phyloP scores from a whole-genome alignment of 1,140 invertebrate genomes.

The Teleogryllus occipitalis region DNA sequence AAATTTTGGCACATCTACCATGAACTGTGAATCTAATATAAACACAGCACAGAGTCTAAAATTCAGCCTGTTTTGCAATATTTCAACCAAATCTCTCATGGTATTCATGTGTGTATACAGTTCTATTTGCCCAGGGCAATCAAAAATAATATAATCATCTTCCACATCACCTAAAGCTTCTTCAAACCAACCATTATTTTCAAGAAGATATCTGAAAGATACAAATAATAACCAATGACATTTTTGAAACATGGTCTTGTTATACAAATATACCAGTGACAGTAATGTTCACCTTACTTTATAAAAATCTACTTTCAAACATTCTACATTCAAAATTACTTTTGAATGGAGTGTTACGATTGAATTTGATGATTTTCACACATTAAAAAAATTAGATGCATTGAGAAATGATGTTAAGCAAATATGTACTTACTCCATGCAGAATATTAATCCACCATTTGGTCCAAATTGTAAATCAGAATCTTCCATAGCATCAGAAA shows the following conservation, averaged over 20 bases:
- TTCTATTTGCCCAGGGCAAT: slow-evolving; percentile 98
- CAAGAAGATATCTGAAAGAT: slow-evolving; percentile 65
- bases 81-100: slow-evolving; percentile 71
- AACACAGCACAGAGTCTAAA: slow-evolving; percentile 90
- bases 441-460: slow-evolving; percentile 95
- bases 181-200: slow-evolving; percentile 86
- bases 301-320: too few relatives aligned
- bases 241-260: too few relatives aligned
- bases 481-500: slow-evolving; percentile 97
- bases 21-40: slow-evolving; percentile 92
- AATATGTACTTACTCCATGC: slow-evolving; percentile 71
- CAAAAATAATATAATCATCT: slow-evolving; percentile 95
- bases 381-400: too few relatives aligned
- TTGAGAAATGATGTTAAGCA: neutral
- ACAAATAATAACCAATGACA: slow-evolving; percentile 10
- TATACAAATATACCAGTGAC: too few relatives aligned
- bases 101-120: slow-evolving; percentile 92
- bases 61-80: slow-evolving; percentile 73
- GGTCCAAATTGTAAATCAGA: slow-evolving; percentile 91
- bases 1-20: slow-evolving; percentile 93
- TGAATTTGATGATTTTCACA: too few relatives aligned
- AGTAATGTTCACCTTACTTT: too few relatives aligned
- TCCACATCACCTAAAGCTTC: slow-evolving; percentile 72
- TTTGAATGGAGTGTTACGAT: too few relatives aligned
- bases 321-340: too few relatives aligned